These are phyloP conservation scores for Noctilio leporinus DNA, from an alignment of 2,113 vertebrate genomes.

Conservation along the genomic window DNA sequence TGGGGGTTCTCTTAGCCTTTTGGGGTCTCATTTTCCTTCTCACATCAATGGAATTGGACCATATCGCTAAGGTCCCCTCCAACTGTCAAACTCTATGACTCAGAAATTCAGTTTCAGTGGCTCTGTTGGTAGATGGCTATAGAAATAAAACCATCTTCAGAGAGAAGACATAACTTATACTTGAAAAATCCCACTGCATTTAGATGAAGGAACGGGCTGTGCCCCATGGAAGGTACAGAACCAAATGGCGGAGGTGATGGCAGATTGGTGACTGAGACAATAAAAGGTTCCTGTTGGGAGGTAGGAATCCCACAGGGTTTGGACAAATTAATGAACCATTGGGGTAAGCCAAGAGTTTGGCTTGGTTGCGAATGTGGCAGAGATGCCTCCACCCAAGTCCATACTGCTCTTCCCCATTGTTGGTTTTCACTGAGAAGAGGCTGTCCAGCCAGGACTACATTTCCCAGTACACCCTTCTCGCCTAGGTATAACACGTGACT, in stretches of 20 bases:
- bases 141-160: not conserved
- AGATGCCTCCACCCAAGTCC: not conserved
- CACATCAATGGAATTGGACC: accelerated
- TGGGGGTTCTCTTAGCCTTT: not conserved
- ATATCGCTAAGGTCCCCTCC: not conserved
- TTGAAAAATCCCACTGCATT: not conserved
- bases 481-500: not conserved
- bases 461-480: not conserved
- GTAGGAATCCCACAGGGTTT: not conserved
- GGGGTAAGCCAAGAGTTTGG: not conserved
- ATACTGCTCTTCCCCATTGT: not conserved
- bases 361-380: not conserved
- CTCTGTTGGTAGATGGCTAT: not conserved
- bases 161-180: not conserved
- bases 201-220: not conserved
- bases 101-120: not conserved
- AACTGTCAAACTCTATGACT: not conserved
- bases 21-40: not conserved
- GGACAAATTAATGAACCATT: not conserved
- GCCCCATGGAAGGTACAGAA: not conserved
- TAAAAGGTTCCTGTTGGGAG: not conserved
- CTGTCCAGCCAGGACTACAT: not conserved
- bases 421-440: not conserved
- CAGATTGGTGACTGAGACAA: not conserved
- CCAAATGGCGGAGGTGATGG: not conserved